Base-by-base conservation (phyloP, 1,140 invertebrate species). In the Aleiodes sp. region DNA sequence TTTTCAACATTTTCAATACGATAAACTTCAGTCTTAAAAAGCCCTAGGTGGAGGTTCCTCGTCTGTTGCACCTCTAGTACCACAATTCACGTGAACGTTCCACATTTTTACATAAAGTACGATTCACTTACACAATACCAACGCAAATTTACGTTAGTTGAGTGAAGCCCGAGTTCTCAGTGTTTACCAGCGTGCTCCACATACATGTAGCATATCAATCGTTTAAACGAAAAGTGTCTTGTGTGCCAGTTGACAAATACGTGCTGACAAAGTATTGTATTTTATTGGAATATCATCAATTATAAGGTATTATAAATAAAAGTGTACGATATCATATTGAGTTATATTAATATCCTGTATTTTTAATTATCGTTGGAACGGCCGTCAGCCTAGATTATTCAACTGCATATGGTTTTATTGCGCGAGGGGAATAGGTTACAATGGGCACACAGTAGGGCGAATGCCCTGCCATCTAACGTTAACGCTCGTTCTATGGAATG, bases 371-470 rank as follows among this genome's bases (percentile, higher is more conserved):
- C n/a, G 12, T 16, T 43, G 14, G 14, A 4, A 16, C 19, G n/a
- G 6, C 4, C 39, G 19, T 43, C n/a, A 16, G 12, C 6, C 12
- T 43, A 14, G 6, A 43, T 43, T 16, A 43, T 16, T 43, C 16
- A 31, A 31, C 26, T 60, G n/a, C 57, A 29, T 60, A 31, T 1
- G n/a, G 4, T n/a, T 60, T 60, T 41, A 12, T 41, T n/a, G n/a
- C 37, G 10, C 37, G 37, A 41, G 37, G 14, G 24, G 43, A 33
- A 65, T 52, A 56, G 64, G 52, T 66, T 66, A 66, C 46, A 35
- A 57, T 35, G 10, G 21, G 31, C 59, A 28, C 6, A 66, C 39
- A 52, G 46, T 24, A 16, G 41, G 28, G 31, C 63, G 63, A 56
- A 14, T n/a, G 46, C 2, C 7, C 46, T 35, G 64, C 46, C 64